These are phyloP conservation scores for Mya arenaria DNA, from an alignment of 1,140 invertebrate species.

Conservation along the genomic window DNA sequence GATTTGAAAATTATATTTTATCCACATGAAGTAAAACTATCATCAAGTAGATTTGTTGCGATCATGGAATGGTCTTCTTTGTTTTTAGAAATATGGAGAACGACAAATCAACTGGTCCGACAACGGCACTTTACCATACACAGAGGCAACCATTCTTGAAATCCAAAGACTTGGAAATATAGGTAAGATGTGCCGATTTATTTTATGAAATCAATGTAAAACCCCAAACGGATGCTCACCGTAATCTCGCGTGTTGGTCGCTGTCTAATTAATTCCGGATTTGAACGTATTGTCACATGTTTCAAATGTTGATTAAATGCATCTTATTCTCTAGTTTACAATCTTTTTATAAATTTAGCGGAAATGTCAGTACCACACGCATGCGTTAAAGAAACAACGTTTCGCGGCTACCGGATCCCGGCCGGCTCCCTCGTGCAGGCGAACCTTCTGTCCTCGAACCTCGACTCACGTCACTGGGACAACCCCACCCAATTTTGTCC, in stretches of 20 bases:
- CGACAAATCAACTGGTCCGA: constrained; percentile 91
- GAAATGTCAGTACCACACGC: constrained; percentile 77
- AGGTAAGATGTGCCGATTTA: constrained; percentile 42
- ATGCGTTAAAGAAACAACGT: constrained; percentile 55
- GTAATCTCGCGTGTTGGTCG: too few relatives aligned
- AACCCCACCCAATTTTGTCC: constrained; percentile 87
- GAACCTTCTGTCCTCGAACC: constrained; percentile 70
- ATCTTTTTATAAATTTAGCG: constrained; percentile 48
- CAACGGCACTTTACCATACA: constrained; percentile 68
- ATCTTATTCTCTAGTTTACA: too few relatives aligned
- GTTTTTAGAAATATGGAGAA: constrained; percentile 72
- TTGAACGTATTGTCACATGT: too few relatives aligned
- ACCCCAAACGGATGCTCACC: too few relatives aligned
- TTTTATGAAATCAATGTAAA: too few relatives aligned
- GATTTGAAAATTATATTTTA: too few relatives aligned
- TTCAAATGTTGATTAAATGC: too few relatives aligned
- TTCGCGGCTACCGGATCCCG: constrained; percentile 74
- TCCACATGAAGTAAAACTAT: too few relatives aligned
- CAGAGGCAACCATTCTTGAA: constrained; percentile 65
- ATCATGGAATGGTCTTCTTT: too few relatives aligned
- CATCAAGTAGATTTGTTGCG: too few relatives aligned
- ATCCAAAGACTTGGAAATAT: constrained; percentile 44
- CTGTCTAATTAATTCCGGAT: too few relatives aligned
- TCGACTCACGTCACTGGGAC: constrained; percentile 82
- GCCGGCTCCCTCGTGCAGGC: constrained; percentile 69